A percentile compares a stretch with the other conserved stretches of the same genome.
Evolutionary conservation across 37 sponge, comb jelly and placozoan genomes (phyloP).

Genomic region (Chondrosia reniformis): DNA sequence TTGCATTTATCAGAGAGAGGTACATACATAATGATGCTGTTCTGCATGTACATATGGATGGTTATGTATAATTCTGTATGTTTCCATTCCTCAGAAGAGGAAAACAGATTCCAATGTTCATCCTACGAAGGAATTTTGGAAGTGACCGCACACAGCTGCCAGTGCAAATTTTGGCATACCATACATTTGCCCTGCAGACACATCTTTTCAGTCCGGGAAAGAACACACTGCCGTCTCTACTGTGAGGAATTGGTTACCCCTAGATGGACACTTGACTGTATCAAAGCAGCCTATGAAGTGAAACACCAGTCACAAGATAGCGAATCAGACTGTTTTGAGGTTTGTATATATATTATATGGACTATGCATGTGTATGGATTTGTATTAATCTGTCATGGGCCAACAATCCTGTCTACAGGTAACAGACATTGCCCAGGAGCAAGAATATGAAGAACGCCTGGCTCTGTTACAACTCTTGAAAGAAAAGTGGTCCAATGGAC

Average conservation of each 20-base stretch:
- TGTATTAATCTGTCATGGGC: no score
- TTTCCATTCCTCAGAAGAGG: no score
- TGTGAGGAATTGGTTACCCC: background rate
- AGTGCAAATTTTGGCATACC: constrained; percentile 33
- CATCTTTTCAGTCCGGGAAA: constrained; percentile 38
- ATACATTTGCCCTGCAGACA: constrained; percentile 57
- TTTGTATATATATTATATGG: no score
- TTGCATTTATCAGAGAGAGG: no score
- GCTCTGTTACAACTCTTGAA: background rate
- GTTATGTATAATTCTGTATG: no score
- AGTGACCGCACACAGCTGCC: constrained; percentile 21
- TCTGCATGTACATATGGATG: no score
- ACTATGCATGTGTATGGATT: no score
- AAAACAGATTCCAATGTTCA: no score
- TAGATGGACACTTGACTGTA: background rate
- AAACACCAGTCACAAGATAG: background rate
- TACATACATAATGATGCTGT: no score
- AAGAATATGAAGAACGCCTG: background rate
- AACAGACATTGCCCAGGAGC: background rate
- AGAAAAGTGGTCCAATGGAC: background rate
- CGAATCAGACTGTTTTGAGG: background rate
- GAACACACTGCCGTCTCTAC: background rate
- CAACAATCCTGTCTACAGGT: background rate
- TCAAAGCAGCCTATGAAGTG: background rate
- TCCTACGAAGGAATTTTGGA: constrained; percentile 30